A percentile compares a stretch with the other conserved stretches of the same genome.
Conservation (phyloP, 2,113 vertebrate species). For the Ovibos moschatus region DNA sequence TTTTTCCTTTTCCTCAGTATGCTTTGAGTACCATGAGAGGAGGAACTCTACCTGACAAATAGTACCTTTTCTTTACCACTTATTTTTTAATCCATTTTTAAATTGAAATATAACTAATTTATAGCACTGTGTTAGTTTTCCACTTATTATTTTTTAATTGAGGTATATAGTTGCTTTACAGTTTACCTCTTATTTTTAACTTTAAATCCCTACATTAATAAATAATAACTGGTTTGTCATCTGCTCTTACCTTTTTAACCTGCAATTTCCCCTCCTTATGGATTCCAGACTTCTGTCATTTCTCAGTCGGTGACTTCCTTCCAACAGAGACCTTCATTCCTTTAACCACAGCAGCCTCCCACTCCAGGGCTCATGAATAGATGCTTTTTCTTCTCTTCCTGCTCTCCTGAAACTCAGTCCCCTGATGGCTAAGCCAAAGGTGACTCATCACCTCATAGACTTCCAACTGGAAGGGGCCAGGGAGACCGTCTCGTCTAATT, state of each 20-base stretch:
- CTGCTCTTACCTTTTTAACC: neutral
- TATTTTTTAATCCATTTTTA: neutral
- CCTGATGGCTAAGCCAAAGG: neutral
- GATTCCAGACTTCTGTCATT: constrained; percentile 9
- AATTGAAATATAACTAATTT: neutral
- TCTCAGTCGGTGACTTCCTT: constrained; percentile 17
- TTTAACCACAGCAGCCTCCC: neutral
- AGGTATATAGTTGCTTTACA: neutral
- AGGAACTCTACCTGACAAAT: neutral
- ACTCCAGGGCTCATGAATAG: neutral
- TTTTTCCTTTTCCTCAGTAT: neutral
- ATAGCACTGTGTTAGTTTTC: neutral
- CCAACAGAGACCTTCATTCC: neutral
- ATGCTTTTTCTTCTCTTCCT: neutral
- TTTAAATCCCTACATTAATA: neutral
- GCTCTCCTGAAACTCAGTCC: neutral
- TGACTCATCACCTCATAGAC: neutral
- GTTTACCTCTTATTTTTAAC: neutral
- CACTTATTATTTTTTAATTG: neutral
- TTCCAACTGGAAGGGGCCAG: neutral
- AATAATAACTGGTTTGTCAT: neutral
- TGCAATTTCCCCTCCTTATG: neutral
- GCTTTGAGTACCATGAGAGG: neutral
- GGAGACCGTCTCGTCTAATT: neutral
- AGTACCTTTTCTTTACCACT: neutral